Percentiles rank a stretch among this genome's conserved stretches.
phyloP scores from a whole-genome alignment of 2,888 invertebrate genomes.

The Timema cristinae region DNA sequence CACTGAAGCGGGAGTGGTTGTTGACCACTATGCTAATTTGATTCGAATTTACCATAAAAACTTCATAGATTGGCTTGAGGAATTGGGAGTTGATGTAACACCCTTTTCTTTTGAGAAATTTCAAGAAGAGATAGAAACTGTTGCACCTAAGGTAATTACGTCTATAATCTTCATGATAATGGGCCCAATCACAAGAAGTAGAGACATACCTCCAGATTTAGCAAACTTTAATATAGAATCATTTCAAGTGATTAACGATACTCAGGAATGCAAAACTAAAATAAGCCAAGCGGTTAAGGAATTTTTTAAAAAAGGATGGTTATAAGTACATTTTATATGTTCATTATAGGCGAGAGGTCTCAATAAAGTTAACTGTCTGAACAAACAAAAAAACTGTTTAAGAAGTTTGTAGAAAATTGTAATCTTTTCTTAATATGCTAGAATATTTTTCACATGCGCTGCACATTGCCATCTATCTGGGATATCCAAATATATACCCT shows the following conservation, averaged over 20 bases:
- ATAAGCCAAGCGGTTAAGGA: neutral
- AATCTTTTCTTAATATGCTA: too few species aligned
- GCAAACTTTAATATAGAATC: slow-evolving; percentile 1
- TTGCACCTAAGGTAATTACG: slow-evolving; percentile 6
- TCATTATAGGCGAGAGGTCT: too few species aligned
- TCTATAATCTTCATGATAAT: slow-evolving; percentile 8
- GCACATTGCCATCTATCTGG: too few species aligned
- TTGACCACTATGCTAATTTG: slow-evolving; percentile 39
- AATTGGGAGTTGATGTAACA: slow-evolving; percentile 37
- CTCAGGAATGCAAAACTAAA: neutral
- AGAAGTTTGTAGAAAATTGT: too few species aligned
- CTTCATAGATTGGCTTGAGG: slow-evolving; percentile 38
- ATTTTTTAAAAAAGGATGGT: slow-evolving; percentile 18
- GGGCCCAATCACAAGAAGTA: slow-evolving; percentile 10
- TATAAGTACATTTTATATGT: neutral
- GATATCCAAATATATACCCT: too few species aligned
- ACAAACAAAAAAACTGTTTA: too few species aligned
- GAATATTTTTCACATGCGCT: too few species aligned
- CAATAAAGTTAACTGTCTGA: too few species aligned
- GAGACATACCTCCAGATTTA: neutral
- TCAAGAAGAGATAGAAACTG: slow-evolving; percentile 6
- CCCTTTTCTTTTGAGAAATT: slow-evolving; percentile 29
- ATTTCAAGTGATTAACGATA: neutral
- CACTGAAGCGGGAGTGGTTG: slow-evolving; percentile 37
- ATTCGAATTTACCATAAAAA: slow-evolving; percentile 40